phyloP scores from a whole-genome alignment of 2,797 vertebrate genomes.

The Smutsia gigantea region DNA sequence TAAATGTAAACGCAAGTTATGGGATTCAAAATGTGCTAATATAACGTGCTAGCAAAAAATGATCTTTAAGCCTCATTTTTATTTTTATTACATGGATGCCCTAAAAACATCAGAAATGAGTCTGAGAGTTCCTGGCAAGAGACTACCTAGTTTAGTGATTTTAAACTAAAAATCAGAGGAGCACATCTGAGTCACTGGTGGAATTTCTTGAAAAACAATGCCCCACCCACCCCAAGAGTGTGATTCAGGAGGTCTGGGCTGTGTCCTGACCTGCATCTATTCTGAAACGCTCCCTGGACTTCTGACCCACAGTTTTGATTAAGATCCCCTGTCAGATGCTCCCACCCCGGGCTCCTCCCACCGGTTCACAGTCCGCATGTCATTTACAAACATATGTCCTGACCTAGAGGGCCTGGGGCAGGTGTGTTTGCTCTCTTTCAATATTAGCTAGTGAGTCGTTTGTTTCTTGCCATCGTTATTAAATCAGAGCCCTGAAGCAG shows the following conservation, averaged over 20 bases:
- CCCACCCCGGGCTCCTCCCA: neutral
- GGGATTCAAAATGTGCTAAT: neutral
- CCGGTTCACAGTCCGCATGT: neutral
- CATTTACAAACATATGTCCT: neutral
- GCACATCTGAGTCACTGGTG: neutral
- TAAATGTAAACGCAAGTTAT: constrained; percentile 16
- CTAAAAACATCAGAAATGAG: constrained; percentile 5
- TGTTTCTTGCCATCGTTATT: constrained; percentile 60
- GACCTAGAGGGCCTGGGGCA: neutral
- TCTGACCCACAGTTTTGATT: constrained; percentile 13
- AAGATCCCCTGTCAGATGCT: neutral
- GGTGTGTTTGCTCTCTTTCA: constrained; percentile 19
- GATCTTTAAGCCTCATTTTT: constrained; percentile 30
- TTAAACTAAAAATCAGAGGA: neutral
- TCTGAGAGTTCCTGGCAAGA: neutral
- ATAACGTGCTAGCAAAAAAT: neutral
- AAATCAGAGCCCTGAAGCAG: constrained; percentile 50
- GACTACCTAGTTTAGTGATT: neutral
- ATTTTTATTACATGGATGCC: neutral
- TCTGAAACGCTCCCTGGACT: neutral
- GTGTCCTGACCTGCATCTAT: neutral
- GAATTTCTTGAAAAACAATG: constrained; percentile 56
- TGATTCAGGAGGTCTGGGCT: neutral
- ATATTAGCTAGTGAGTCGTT: neutral
- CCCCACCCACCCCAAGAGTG: neutral